Evolutionary conservation across 2,888 invertebrate genomes (phyloP).

Genomic region (Tuberolachnus salignus): DNA sequence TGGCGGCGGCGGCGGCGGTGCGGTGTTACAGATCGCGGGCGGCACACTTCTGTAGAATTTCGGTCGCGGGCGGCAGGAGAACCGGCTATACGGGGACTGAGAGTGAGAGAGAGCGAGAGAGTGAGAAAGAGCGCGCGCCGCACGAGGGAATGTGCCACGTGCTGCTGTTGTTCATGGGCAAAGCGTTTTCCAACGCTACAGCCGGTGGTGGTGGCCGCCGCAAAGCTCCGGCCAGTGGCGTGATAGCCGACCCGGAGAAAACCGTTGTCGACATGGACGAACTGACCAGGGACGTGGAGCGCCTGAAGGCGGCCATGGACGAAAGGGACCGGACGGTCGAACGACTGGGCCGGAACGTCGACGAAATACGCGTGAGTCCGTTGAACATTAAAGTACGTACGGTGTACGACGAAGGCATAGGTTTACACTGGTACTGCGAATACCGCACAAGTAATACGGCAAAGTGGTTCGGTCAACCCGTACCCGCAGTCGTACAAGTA

Average conservation of each 20-base stretch:
- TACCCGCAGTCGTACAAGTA: too few species aligned
- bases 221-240: slow-evolving; percentile 16
- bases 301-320: slow-evolving; percentile 28
- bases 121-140: too few species aligned
- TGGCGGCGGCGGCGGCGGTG: background rate
- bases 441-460: too few species aligned
- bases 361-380: slow-evolving; percentile 44
- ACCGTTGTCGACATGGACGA: slow-evolving; percentile 1
- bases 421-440: too few species aligned
- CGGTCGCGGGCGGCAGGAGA: too few species aligned
- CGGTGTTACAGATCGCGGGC: too few species aligned
- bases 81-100: background rate
- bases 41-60: too few species aligned
- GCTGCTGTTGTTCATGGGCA: slow-evolving; percentile 57
- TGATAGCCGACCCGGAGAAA: slow-evolving; percentile 1
- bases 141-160: slow-evolving; percentile 53
- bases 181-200: slow-evolving; percentile 49
- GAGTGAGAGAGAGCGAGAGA: too few species aligned
- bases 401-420: background rate
- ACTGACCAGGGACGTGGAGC: slow-evolving; percentile 38
- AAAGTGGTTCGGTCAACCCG: too few species aligned
- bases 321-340: slow-evolving; percentile 47
- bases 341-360: slow-evolving; percentile 49
- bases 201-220: slow-evolving; percentile 44
- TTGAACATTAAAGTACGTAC: background rate